phyloP scores from a whole-genome alignment of 2,888 invertebrate genomes.

The Aromia moschata region DNA sequence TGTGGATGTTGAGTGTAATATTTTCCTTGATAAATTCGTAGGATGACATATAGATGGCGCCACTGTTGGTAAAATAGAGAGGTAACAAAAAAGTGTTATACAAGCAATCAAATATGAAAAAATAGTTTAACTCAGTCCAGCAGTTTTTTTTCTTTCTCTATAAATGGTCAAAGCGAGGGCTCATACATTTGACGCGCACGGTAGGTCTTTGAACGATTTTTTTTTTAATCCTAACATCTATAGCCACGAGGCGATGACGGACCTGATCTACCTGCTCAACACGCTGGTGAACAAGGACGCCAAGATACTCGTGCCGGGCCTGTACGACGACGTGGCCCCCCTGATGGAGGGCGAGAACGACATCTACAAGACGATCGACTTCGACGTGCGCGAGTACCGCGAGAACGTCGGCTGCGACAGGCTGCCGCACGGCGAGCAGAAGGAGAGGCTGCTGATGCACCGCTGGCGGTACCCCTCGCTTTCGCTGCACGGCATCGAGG shows the following conservation, averaged over 20 bases:
- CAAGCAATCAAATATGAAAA: too few species aligned
- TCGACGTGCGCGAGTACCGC: constrained; percentile 82
- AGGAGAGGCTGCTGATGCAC: constrained; percentile 87
- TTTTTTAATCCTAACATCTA: constrained; percentile 31
- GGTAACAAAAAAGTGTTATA: too few species aligned
- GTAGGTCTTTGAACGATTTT: too few species aligned
- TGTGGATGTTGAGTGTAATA: too few species aligned
- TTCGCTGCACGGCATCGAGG: constrained; percentile 91
- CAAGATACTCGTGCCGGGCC: constrained; percentile 82
- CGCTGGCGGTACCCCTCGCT: constrained; percentile 95
- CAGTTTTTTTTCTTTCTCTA: too few species aligned
- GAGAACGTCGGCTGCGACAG: constrained; percentile 74
- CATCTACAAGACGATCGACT: constrained; percentile 85
- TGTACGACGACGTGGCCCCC: constrained; percentile 84
- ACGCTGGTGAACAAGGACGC: constrained; percentile 87
- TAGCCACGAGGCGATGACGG: constrained; percentile 88
- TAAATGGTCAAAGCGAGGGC: too few species aligned
- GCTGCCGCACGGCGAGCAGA: constrained; percentile 81
- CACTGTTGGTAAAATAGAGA: too few species aligned
- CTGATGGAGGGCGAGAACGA: constrained; percentile 75
- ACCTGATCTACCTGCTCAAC: constrained; percentile 86
- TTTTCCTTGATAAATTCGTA: too few species aligned
- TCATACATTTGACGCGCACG: too few species aligned
- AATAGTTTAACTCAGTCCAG: too few species aligned
- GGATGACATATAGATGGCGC: too few species aligned